Evolutionary conservation across 2,888 invertebrate genomes (phyloP).

Genomic region (Parasteatoda lunata): DNA sequence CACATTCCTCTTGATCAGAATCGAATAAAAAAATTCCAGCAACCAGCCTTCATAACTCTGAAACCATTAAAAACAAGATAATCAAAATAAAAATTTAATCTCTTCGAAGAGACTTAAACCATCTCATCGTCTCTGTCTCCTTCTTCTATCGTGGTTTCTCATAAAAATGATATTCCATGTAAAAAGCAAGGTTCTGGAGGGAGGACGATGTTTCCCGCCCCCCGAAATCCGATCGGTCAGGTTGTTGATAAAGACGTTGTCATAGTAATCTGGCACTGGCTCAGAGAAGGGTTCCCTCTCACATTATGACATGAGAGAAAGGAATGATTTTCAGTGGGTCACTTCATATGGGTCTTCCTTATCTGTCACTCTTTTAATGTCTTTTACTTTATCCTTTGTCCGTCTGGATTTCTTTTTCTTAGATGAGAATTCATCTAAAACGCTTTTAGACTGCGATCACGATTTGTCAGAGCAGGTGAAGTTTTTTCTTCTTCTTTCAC

Average conservation of each 20-base stretch:
- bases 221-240: constrained; percentile 62
- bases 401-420: neutral
- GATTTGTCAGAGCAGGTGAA: constrained; percentile 52
- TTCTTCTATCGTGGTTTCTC: constrained; percentile 5
- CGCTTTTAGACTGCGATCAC: constrained; percentile 42
- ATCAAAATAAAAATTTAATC: neutral
- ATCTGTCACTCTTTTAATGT: constrained; percentile 41
- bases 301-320: constrained; percentile 25
- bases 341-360: constrained; percentile 23
- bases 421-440: constrained; percentile 18
- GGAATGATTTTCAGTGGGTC: constrained; percentile 24
- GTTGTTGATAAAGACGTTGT: constrained; percentile 69
- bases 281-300: constrained; percentile 43
- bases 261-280: constrained; percentile 66
- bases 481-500: neutral
- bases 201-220: constrained; percentile 11
- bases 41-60: neutral
- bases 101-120: neutral
- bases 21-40: constrained; percentile 21
- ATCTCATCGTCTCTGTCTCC: constrained; percentile 17
- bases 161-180: constrained; percentile 59
- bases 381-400: constrained; percentile 27
- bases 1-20: neutral
- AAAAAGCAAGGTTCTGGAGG: constrained; percentile 14
- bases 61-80: neutral